phyloP scores from a whole-genome alignment of 2,888 invertebrate genomes.

The Quadroppia sp. region DNA sequence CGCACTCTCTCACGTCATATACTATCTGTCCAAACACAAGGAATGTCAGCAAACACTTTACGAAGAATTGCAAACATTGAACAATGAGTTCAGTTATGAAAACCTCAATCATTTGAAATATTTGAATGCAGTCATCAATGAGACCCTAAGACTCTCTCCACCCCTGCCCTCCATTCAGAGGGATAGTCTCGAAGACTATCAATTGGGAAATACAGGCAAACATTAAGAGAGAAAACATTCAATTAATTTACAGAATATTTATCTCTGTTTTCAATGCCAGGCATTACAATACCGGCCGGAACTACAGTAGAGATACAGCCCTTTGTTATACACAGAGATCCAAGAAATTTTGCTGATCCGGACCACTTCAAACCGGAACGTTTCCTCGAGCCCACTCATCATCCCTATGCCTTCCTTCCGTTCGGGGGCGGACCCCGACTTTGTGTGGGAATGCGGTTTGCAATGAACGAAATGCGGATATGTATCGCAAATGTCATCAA shows the following conservation, averaged over 20 bases:
- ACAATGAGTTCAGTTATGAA: conserved; percentile 1
- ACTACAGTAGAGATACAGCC: conserved; percentile 21
- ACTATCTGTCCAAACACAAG: not conserved
- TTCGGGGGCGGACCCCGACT: conserved; percentile 39
- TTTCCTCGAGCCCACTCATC: conserved; percentile 3
- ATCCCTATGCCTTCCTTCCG: conserved; percentile 33
- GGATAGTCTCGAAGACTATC: conserved; percentile 22
- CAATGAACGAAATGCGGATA: conserved; percentile 37
- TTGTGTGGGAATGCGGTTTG: conserved; percentile 40
- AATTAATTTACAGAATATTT: conserved; percentile 14
- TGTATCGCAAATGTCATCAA: conserved; percentile 32
- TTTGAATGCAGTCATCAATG: conserved; percentile 41
- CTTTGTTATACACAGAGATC: conserved; percentile 17
- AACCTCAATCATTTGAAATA: conserved; percentile 22
- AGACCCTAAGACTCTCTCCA: conserved; percentile 38
- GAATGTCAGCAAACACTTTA: not conserved
- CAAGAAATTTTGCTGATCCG: conserved; percentile 34
- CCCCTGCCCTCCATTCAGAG: conserved; percentile 1
- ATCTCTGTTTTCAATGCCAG: not conserved
- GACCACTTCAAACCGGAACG: conserved; percentile 36
- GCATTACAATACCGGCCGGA: conserved; percentile 37
- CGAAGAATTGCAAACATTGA: conserved; percentile 27
- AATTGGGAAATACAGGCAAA: conserved; percentile 29
- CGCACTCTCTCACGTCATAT: not conserved
- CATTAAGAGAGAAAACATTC: not conserved